Percentiles rank a stretch among this genome's conserved stretches.
phyloP scores from a whole-genome alignment of 2,888 invertebrate species.

The Timema cristinae region DNA sequence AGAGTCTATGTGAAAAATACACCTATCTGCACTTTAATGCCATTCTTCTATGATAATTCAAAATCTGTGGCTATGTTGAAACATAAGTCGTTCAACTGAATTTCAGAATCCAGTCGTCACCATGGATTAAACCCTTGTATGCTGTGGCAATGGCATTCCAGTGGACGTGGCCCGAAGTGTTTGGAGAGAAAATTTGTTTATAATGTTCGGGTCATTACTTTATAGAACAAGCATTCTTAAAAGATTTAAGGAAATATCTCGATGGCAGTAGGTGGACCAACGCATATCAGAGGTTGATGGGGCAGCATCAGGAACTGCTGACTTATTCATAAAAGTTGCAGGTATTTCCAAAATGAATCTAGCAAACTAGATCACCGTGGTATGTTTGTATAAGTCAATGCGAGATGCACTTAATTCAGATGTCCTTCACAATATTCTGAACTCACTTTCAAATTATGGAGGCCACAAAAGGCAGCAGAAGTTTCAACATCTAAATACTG shows the following conservation, averaged over 20 bases:
- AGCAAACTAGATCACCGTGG: not conserved
- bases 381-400: not conserved
- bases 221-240: slow-evolving; percentile 10
- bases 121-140: not conserved
- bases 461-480: not conserved
- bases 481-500: not conserved
- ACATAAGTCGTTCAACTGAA: not conserved
- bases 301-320: not conserved
- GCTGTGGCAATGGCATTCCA: too few relatives aligned
- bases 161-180: not conserved
- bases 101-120: not conserved
- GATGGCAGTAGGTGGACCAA: not conserved
- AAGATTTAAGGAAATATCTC: not conserved
- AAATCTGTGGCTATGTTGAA: not conserved
- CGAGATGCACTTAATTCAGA: not conserved
- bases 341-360: not conserved
- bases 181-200: not conserved
- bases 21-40: not conserved
- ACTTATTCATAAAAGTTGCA: slow-evolving; percentile 8
- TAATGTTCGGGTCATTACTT: not conserved
- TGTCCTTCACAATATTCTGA: not conserved
- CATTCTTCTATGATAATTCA: not conserved
- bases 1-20: not conserved
- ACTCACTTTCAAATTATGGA: not conserved
- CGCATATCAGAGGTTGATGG: not conserved